Evolutionary conservation across 2,797 vertebrate species (phyloP), one percentile per base, ranked within the genome.

Genomic region (Rhinophrynus dorsalis): DNA sequence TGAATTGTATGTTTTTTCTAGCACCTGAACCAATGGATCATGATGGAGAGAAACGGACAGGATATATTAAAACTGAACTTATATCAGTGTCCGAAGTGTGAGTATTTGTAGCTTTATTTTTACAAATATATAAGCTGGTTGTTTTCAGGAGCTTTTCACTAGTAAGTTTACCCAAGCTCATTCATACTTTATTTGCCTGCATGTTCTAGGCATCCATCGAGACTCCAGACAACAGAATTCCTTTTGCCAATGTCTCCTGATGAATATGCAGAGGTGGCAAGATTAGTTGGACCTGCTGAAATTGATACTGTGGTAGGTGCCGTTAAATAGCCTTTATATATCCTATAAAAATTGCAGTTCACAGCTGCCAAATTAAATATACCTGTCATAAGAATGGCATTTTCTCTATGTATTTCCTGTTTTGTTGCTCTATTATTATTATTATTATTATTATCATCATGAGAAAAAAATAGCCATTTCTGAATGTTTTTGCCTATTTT

Each of bases 71-170:
- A 86, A 99, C 96, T 0, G 95, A 94, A 68, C 88, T 99, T 79
- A 99, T 99, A 69, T 98, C 96, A 0, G 92, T 99, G 32, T 98
- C 96, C 29, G 94, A 98, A 94, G 94, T 98, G 97, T 98, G 86
- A 95, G 95, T 89, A 57, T 27, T 27, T 11, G 7, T 15, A 26
- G 3, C 21, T n/a, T 1, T 20, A 8, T 38, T 38, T 26, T 37
- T 10, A 21, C 1, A 29, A 2, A 30, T 29, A 30, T 15, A 29
- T 3, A 52, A 52, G 24, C 3, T 3, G 42, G 17, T 2, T 45
- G 5, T 5, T 21, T 3, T 21, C 6, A 5, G 4, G n/a, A 40
- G 37, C 37, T 40, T 7, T 12, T 6, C 9, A 42, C n/a, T 15
- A 15, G 5, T 15, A 6, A 6, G 5, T 18, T 6, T 9, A 21